phyloP scores from a whole-genome alignment of 2,888 invertebrate species.

The Tenthredo mesomela region DNA sequence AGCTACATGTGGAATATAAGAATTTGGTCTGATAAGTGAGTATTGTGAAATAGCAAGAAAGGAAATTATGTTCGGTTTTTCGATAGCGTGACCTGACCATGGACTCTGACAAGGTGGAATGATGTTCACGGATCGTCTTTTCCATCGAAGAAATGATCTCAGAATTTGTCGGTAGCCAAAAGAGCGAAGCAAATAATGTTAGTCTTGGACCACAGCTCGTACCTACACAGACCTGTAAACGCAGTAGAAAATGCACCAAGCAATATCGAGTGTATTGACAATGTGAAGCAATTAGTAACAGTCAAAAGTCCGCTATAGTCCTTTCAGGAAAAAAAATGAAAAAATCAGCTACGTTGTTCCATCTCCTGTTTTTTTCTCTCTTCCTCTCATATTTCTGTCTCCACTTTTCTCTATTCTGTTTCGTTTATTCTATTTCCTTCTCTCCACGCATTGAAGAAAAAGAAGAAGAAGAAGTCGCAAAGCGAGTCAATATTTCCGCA shows the following conservation, averaged over 20 bases:
- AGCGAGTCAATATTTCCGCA: slow-evolving; percentile 56
- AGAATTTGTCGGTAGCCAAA: neutral
- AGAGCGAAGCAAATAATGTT: slow-evolving; percentile 26
- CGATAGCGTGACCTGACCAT: neutral
- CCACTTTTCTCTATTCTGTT: neutral
- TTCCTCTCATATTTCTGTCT: neutral
- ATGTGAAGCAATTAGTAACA: slow-evolving; percentile 7
- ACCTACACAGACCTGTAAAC: slow-evolving; percentile 2
- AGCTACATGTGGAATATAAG: neutral
- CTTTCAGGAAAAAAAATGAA: slow-evolving; percentile 48
- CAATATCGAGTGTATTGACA: slow-evolving; percentile 23
- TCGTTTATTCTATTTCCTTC: neutral
- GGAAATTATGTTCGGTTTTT: neutral
- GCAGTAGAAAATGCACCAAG: slow-evolving; percentile 51
- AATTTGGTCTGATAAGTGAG: neutral
- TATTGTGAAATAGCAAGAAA: neutral
- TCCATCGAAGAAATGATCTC: neutral
- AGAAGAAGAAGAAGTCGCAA: neutral
- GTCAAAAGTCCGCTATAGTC: neutral
- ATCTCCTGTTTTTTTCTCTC: neutral
- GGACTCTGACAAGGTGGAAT: neutral
- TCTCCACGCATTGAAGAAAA: neutral
- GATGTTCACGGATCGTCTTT: neutral
- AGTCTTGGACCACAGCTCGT: neutral
- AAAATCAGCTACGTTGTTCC: neutral